Base-by-base conservation (phyloP, 2,888 invertebrate genomes). In the Folsomia candida region DNA sequence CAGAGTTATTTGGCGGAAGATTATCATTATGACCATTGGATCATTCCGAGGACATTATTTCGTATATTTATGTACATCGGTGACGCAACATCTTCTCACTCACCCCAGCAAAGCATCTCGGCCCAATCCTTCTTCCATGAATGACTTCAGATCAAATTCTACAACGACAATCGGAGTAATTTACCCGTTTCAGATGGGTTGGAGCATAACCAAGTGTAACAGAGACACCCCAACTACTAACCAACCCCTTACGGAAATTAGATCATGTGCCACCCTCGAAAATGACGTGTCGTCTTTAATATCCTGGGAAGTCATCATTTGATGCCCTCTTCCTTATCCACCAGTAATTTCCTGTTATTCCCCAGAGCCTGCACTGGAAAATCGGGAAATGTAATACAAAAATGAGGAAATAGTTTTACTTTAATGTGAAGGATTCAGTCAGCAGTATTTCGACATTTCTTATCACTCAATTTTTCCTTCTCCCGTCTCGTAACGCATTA, bases 201-300 rank as follows among this genome's bases (percentile, higher is more conserved):
- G n/a, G n/a, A n/a, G n/a, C n/a, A n/a, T n/a, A n/a, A n/a, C n/a
- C n/a, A n/a, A n/a, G n/a, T n/a, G n/a, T n/a, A n/a, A n/a, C n/a
- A n/a, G n/a, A n/a, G n/a, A n/a, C n/a, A n/a, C n/a, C n/a, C n/a
- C n/a, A n/a, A n/a, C n/a, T n/a, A n/a, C n/a, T n/a, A n/a, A n/a
- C n/a, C n/a, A n/a, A n/a, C n/a, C 47, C 9, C 47, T 18, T 18
- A 11, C 47, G 47, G 47, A 47, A 47, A 47, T 47, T 47, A 18
- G 9, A 47, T 47, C 47, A 47, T 18, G 26, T 18, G 25, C 59
- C 59, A 22, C 59, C 59, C 59, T 26, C 22, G 22, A 18, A 59
- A 59, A 59, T 59, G 59, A 59, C 22, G 59, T 59, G 59, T 59
- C 59, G 59, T 59, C 59, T 59, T 59, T 59, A 59, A 59, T 59